Evolutionary conservation across 2,888 invertebrate species (phyloP).

Genomic region (Opisthograptis luteolata): DNA sequence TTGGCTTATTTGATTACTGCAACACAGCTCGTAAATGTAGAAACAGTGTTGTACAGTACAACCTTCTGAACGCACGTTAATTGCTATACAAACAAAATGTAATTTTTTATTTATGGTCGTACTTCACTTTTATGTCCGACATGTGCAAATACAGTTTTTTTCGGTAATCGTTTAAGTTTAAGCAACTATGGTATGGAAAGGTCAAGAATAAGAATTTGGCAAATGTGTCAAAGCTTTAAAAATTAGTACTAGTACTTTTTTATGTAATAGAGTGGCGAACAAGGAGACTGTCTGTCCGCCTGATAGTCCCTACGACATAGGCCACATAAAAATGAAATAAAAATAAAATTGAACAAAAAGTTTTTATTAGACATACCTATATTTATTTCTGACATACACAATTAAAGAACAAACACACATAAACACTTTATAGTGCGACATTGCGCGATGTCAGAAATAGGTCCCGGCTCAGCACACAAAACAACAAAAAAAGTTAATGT

Average conservation of each 20-base stretch:
- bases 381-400: no score
- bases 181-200: not conserved
- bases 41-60: slow-evolving; percentile 7
- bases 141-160: slow-evolving; percentile 4
- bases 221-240: slow-evolving; percentile 2
- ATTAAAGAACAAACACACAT: no score
- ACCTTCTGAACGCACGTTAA: slow-evolving; percentile 7
- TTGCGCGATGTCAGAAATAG: no score
- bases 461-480: no score
- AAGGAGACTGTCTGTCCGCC: no score
- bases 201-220: slow-evolving; percentile 4
- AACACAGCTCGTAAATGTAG: slow-evolving; percentile 7
- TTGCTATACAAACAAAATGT: slow-evolving; percentile 21
- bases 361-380: no score
- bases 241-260: not conserved
- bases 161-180: not conserved
- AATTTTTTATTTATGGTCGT: slow-evolving; percentile 13
- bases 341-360: no score
- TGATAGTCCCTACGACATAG: no score
- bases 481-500: no score
- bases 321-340: no score
- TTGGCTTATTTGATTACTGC: slow-evolving; percentile 9
- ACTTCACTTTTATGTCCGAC: slow-evolving; percentile 5
- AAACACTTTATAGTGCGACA: no score
- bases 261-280: no score